phyloP scores from a whole-genome alignment of 2,113 vertebrate genomes.

The Notothenia coriiceps region DNA sequence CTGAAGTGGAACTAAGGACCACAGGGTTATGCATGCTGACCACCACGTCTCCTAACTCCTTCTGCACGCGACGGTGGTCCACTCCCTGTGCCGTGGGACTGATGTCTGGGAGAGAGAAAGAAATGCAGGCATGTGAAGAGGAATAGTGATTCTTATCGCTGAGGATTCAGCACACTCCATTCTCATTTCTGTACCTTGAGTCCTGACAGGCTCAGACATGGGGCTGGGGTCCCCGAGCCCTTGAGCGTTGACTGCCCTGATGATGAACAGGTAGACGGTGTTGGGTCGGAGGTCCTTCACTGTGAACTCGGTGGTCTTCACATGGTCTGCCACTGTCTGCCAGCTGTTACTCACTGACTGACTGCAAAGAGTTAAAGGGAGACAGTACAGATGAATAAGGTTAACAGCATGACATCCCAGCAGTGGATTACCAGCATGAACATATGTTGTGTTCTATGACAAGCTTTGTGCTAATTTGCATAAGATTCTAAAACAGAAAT shows the following conservation, averaged over 20 bases:
- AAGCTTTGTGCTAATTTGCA: too few relatives aligned
- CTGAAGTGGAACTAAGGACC: conserved; percentile 92
- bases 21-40: conserved; percentile 95
- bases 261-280: conserved; percentile 96
- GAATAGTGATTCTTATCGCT: background rate
- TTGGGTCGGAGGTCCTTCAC: conserved; percentile 92
- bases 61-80: conserved; percentile 98
- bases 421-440: too few relatives aligned
- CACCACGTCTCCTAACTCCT: conserved; percentile 95
- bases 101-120: conserved; percentile 87
- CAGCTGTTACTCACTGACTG: conserved; percentile 97
- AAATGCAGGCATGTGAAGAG: conserved; percentile 7
- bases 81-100: conserved; percentile 97
- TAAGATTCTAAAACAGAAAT: too few relatives aligned
- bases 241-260: conserved; percentile 92
- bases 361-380: conserved; percentile 71
- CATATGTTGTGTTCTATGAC: too few relatives aligned
- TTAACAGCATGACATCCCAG: too few relatives aligned
- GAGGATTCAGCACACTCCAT: background rate
- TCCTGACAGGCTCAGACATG: conserved; percentile 95
- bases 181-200: conserved; percentile 88
- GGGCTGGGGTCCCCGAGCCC: conserved; percentile 94
- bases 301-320: conserved; percentile 89
- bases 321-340: conserved; percentile 94
- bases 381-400: too few relatives aligned